Percentiles rank a stretch among this genome's conserved stretches.
Conservation (phyloP, 2,888 invertebrate species). For the Hedychridium roseum region DNA sequence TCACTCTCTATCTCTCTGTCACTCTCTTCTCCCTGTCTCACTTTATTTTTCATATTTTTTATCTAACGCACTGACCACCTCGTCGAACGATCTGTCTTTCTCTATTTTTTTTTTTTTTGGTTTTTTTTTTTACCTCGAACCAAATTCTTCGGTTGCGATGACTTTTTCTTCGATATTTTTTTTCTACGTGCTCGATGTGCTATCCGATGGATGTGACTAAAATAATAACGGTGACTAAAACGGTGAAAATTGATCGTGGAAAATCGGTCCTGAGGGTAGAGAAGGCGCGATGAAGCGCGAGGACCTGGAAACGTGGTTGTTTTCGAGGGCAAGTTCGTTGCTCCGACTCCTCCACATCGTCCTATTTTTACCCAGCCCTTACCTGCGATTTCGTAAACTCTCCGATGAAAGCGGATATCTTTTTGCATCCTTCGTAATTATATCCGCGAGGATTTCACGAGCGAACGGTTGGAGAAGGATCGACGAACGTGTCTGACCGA, state of each 20-base stretch:
- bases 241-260: background rate
- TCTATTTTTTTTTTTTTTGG: slow-evolving; percentile 11
- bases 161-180: background rate
- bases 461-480: background rate
- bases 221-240: background rate
- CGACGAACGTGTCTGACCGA: background rate
- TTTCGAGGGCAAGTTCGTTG: slow-evolving; percentile 30
- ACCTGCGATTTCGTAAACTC: too few species aligned
- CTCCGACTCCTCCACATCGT: slow-evolving; percentile 8
- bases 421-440: too few species aligned
- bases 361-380: too few species aligned
- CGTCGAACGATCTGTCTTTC: slow-evolving; percentile 4
- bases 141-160: background rate
- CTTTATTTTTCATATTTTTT: background rate
- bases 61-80: slow-evolving; percentile 7
- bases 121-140: slow-evolving; percentile 5
- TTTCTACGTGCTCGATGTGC: slow-evolving; percentile 11
- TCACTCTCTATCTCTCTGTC: slow-evolving; percentile 9
- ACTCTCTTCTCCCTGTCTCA: slow-evolving; percentile 1
- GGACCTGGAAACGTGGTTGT: slow-evolving; percentile 42
- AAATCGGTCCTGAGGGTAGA: slow-evolving; percentile 1
- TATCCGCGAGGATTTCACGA: background rate
- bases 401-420: too few species aligned
- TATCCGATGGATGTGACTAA: background rate
- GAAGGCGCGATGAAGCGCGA: slow-evolving; percentile 29